phyloP scores from a whole-genome alignment of 1,140 invertebrate species.

The Drosophila santomea region DNA sequence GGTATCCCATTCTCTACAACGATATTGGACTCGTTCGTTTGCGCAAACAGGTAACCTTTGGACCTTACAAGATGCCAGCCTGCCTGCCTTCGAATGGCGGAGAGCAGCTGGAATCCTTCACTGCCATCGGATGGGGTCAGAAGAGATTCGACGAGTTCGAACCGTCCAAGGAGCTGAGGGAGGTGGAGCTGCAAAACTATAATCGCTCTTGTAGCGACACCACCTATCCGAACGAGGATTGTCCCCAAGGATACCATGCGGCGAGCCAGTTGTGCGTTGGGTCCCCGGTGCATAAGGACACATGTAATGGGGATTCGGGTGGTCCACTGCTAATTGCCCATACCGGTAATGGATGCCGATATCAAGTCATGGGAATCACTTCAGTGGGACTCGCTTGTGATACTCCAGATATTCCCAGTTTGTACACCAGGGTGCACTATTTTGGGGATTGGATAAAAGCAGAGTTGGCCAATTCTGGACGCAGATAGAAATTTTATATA shows the following conservation, averaged over 20 bases:
- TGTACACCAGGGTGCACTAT: constrained; percentile 11
- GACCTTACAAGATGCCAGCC: constrained; percentile 56
- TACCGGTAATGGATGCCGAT: constrained; percentile 1
- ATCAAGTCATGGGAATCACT: constrained; percentile 14
- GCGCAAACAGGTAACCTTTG: constrained; percentile 26
- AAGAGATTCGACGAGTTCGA: constrained; percentile 21
- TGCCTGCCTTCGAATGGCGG: constrained; percentile 58
- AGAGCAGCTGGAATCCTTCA: constrained; percentile 12
- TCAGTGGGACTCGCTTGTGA: constrained; percentile 14
- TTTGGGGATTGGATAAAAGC: constrained; percentile 7
- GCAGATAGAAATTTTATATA: too few relatives aligned
- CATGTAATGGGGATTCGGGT: constrained; percentile 23
- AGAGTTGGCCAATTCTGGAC: background rate
- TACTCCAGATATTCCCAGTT: constrained; percentile 13
- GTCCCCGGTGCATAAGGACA: constrained; percentile 11
- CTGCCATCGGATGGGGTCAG: constrained; percentile 66
- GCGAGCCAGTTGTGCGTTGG: constrained; percentile 17
- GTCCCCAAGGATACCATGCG: background rate
- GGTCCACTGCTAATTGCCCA: constrained; percentile 12
- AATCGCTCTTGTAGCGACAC: background rate
- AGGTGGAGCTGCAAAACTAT: constrained; percentile 84
- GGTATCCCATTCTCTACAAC: constrained; percentile 45
- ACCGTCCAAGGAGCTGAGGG: constrained; percentile 75
- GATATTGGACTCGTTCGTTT: constrained; percentile 65
- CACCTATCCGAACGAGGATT: background rate